Evolutionary conservation across 92 coral and sea anemone species (phyloP).

Genomic region (Zoanthus sociatus): DNA sequence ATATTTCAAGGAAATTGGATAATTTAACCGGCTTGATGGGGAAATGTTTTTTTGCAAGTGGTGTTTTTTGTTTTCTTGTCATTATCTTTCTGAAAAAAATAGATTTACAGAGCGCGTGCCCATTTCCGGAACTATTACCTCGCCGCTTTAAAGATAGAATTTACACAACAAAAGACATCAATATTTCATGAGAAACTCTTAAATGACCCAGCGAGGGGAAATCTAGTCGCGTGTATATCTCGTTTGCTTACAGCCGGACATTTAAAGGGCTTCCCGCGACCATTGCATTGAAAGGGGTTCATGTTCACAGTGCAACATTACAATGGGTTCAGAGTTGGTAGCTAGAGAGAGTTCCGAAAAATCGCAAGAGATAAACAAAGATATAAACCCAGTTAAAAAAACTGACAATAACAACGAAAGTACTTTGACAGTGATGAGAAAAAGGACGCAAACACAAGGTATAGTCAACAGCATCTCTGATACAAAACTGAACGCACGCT

Average conservation of each 20-base stretch:
- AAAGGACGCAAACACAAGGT: conserved; percentile 38
- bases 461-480: conserved; percentile 8
- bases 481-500: conserved; percentile 36
- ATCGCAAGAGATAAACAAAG: conserved; percentile 39
- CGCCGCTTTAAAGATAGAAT: conserved; percentile 77
- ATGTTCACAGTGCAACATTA: conserved; percentile 39
- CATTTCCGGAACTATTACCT: conserved; percentile 80
- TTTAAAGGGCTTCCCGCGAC: conserved; percentile 45
- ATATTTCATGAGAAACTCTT: conserved; percentile 79
- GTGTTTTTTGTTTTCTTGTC: not conserved
- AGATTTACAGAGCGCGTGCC: conserved; percentile 22
- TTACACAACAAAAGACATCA: conserved; percentile 90
- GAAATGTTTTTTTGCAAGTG: not conserved
- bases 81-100: not conserved
- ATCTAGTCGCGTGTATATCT: not conserved
- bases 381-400: conserved; percentile 9
- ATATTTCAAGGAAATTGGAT: conserved; percentile 45
- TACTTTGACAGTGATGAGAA: conserved; percentile 43
- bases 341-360: conserved; percentile 41
- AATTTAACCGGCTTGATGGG: conserved; percentile 4
- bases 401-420: conserved; percentile 31
- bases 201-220: conserved; percentile 56
- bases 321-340: conserved; percentile 49
- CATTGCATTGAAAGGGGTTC: conserved; percentile 33
- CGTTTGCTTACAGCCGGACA: conserved; percentile 24